phyloP scores from a whole-genome alignment of 2,797 vertebrate genomes.

The Dipus sagitta region DNA sequence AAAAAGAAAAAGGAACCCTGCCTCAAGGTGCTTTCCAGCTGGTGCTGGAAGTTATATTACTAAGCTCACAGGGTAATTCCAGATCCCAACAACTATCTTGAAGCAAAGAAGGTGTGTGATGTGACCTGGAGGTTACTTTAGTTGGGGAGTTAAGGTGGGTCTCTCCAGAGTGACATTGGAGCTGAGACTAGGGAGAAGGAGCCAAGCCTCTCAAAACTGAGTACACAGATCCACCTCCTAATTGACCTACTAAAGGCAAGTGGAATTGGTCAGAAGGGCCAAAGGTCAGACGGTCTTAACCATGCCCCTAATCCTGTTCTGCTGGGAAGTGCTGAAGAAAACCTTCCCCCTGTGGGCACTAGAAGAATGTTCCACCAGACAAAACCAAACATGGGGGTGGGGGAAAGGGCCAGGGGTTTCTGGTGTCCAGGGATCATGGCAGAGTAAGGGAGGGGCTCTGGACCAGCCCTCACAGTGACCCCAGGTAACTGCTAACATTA shows the following conservation, averaged over 20 bases:
- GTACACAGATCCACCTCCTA: not conserved
- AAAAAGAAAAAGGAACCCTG: not conserved
- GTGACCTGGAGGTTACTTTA: not conserved
- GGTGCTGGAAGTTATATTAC: not conserved
- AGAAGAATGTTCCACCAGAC: not conserved
- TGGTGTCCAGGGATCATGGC: not conserved
- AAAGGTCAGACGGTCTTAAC: not conserved
- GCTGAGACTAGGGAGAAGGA: not conserved
- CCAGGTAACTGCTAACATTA: not conserved
- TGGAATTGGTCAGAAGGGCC: not conserved
- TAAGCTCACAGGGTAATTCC: constrained; percentile 17
- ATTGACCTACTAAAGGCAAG: not conserved
- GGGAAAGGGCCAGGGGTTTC: not conserved
- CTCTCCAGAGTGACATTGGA: not conserved
- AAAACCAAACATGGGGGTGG: not conserved
- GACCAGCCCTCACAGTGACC: not conserved
- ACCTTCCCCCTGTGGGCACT: not conserved
- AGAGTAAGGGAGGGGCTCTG: not conserved
- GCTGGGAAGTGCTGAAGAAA: constrained; percentile 15
- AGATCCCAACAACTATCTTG: not conserved
- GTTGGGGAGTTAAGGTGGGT: not conserved
- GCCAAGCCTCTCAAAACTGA: not conserved
- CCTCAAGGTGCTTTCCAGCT: not conserved
- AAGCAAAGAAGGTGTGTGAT: constrained; percentile 2
- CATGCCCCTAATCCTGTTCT: not conserved